phyloP scores from a whole-genome alignment of 1,140 invertebrate species.

The Halyomorpha halys region DNA sequence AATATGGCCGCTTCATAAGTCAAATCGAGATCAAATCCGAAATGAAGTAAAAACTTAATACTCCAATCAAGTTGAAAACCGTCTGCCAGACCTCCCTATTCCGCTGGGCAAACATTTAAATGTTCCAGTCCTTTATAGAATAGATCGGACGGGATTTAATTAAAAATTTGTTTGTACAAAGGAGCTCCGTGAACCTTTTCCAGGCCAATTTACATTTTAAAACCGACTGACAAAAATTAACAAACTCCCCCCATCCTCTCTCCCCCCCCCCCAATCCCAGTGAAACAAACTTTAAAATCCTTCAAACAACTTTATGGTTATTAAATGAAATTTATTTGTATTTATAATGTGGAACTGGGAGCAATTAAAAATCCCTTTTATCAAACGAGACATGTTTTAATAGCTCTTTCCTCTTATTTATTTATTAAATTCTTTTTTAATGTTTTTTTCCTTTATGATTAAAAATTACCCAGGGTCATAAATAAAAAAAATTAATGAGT shows the following conservation, averaged over 20 bases:
- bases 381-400: conserved; percentile 7
- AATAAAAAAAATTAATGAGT: no score
- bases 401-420: neutral
- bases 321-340: conserved; percentile 12
- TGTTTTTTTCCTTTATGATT: no score
- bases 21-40: conserved; percentile 4
- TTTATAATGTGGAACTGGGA: conserved; percentile 4
- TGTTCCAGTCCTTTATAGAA: neutral
- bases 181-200: neutral
- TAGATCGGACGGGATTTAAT: conserved; percentile 1
- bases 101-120: conserved; percentile 8
- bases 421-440: neutral
- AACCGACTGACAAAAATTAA: conserved; percentile 6
- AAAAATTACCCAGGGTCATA: no score
- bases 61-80: conserved; percentile 8
- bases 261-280: neutral
- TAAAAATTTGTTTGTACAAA: conserved; percentile 2
- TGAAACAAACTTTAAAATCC: neutral
- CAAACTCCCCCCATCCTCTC: neutral
- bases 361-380: conserved; percentile 8
- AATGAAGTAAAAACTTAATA: conserved; percentile 12
- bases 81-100: neutral
- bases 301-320: conserved; percentile 3
- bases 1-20: neutral
- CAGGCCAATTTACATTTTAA: conserved; percentile 6